phyloP scores from a whole-genome alignment of 2,888 invertebrate species.

The Drosophila parthenogenetica region DNA sequence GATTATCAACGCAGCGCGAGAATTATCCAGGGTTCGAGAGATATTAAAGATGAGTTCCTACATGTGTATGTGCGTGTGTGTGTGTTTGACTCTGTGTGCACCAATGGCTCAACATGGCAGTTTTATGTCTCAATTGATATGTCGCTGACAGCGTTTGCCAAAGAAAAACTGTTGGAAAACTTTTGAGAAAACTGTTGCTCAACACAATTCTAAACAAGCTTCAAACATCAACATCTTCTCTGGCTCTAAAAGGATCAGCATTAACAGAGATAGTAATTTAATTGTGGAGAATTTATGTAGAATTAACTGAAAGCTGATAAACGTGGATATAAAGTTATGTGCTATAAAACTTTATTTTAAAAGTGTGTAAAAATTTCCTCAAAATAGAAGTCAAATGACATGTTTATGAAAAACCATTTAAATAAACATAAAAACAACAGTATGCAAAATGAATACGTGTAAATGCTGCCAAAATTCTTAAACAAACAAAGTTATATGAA shows the following conservation, averaged over 20 bases:
- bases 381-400: no score
- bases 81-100: background rate
- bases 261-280: background rate
- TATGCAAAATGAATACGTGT: no score
- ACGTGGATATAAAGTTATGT: no score
- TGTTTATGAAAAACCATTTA: no score
- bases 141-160: constrained; percentile 11
- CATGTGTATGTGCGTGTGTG: background rate
- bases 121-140: constrained; percentile 39
- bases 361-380: no score
- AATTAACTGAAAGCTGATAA: background rate
- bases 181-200: constrained; percentile 7
- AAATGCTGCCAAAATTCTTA: no score
- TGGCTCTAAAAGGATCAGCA: background rate
- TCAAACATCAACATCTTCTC: background rate
- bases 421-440: no score
- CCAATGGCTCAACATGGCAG: constrained; percentile 21
- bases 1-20: constrained; percentile 15
- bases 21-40: constrained; percentile 5
- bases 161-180: constrained; percentile 3
- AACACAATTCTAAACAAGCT: background rate
- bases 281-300: background rate
- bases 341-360: no score
- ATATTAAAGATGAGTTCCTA: constrained; percentile 25
- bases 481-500: no score